Evolutionary conservation across 1,140 invertebrate genomes (phyloP).

Genomic region (Pantala flavescens): DNA sequence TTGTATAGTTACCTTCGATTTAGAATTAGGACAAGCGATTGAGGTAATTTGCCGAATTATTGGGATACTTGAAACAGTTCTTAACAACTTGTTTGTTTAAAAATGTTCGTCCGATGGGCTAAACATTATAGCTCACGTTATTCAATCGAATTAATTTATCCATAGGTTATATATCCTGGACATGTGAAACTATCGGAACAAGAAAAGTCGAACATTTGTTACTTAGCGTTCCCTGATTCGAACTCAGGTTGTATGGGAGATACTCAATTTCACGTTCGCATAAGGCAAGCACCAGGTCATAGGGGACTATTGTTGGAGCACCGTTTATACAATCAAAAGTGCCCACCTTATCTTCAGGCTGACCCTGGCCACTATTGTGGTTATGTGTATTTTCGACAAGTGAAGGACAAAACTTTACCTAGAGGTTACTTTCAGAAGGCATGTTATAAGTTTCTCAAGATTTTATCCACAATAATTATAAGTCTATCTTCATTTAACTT

Average conservation of each 20-base stretch:
- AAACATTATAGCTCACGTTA: too few relatives aligned
- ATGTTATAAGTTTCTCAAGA: slow-evolving; percentile 19
- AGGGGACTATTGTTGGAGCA: slow-evolving; percentile 24
- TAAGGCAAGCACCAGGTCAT: slow-evolving; percentile 45
- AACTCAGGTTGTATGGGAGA: slow-evolving; percentile 98
- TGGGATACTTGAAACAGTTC: too few relatives aligned
- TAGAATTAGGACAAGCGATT: slow-evolving; percentile 93
- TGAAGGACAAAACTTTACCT: slow-evolving; percentile 83
- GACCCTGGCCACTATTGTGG: slow-evolving; percentile 83
- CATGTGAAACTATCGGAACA: slow-evolving; percentile 75
- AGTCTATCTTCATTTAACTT: too few relatives aligned
- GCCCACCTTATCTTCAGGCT: slow-evolving; percentile 58
- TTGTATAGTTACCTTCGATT: slow-evolving; percentile 95
- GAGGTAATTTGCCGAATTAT: slow-evolving; percentile 48
- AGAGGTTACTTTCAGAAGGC: slow-evolving; percentile 98
- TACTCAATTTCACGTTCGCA: slow-evolving; percentile 90
- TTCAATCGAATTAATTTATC: slow-evolving; percentile 28
- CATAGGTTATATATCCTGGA: slow-evolving; percentile 74
- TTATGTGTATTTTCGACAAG: slow-evolving; percentile 97
- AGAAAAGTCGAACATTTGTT: slow-evolving; percentile 95
- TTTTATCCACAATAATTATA: neutral
- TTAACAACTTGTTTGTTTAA: too few relatives aligned
- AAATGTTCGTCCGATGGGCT: too few relatives aligned
- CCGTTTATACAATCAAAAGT: slow-evolving; percentile 56
- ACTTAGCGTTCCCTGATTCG: slow-evolving; percentile 96